Conservation (phyloP, 2,888 invertebrate genomes). For the Troides aeacus region DNA sequence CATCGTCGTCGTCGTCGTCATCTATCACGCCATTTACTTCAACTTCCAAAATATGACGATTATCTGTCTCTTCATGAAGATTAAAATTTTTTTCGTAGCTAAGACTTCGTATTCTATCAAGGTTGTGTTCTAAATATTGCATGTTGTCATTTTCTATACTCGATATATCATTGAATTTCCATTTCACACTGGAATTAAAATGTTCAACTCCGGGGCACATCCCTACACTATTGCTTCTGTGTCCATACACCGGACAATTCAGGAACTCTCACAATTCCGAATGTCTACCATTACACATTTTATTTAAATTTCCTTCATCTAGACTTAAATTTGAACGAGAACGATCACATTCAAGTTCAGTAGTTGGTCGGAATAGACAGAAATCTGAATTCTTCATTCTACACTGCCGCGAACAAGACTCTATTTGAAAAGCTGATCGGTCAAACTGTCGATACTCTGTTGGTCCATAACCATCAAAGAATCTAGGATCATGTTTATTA, state of each 20-base stretch:
- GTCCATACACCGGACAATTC: slow-evolving; percentile 77
- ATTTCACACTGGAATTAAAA: slow-evolving; percentile 74
- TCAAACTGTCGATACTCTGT: slow-evolving; percentile 70
- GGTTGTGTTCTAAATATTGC: slow-evolving; percentile 70
- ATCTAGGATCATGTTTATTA: slow-evolving; percentile 69
- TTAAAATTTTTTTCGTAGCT: slow-evolving; percentile 70
- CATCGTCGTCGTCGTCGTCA: slow-evolving; percentile 61
- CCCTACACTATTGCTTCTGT: slow-evolving; percentile 76
- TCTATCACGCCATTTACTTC: slow-evolving; percentile 66
- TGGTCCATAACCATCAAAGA: slow-evolving; percentile 66
- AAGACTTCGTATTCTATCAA: slow-evolving; percentile 73
- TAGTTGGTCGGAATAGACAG: slow-evolving; percentile 69
- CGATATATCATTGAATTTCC: slow-evolving; percentile 71
- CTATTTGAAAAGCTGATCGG: slow-evolving; percentile 72
- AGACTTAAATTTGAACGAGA: slow-evolving; percentile 75
- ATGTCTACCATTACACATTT: slow-evolving; percentile 71
- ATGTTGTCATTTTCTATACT: slow-evolving; percentile 63
- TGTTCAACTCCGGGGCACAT: slow-evolving; percentile 74
- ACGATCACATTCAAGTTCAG: slow-evolving; percentile 67
- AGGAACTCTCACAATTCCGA: slow-evolving; percentile 79
- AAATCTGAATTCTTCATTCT: slow-evolving; percentile 73
- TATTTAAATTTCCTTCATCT: slow-evolving; percentile 73
- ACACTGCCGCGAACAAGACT: slow-evolving; percentile 73
- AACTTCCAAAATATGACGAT: slow-evolving; percentile 70
- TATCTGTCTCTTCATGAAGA: slow-evolving; percentile 58